Percentiles rank a stretch among this genome's conserved stretches.
phyloP scores from a whole-genome alignment of 2,888 invertebrate species.

The Stramonita haemastoma region DNA sequence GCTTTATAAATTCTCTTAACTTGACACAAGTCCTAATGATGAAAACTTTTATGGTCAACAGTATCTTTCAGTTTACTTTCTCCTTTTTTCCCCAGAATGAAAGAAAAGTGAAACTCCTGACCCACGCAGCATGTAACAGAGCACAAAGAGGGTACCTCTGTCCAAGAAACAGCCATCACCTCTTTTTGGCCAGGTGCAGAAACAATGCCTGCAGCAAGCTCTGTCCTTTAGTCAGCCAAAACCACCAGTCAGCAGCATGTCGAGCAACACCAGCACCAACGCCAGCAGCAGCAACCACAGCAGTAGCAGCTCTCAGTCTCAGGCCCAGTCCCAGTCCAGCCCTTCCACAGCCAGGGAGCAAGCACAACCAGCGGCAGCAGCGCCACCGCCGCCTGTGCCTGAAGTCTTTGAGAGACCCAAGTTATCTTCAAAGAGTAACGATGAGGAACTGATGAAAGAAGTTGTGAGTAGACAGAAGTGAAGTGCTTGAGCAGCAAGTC shows the following conservation, averaged over 20 bases:
- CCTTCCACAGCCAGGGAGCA: slow-evolving; percentile 12
- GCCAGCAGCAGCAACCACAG: slow-evolving; percentile 20
- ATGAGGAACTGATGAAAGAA: slow-evolving; percentile 65
- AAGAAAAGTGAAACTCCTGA: not conserved
- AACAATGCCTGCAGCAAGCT: not conserved
- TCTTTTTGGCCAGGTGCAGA: too few species aligned
- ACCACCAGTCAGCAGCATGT: not conserved
- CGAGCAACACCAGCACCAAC: slow-evolving; percentile 7
- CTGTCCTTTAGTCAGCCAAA: not conserved
- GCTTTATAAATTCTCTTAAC: too few species aligned
- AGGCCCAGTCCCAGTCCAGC: not conserved
- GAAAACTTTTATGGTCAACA: not conserved
- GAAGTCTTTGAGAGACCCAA: slow-evolving; percentile 42
- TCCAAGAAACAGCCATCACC: not conserved
- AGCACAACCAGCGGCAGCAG: not conserved
- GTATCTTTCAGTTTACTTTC: not conserved
- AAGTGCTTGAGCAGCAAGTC: too few species aligned
- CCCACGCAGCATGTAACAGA: not conserved
- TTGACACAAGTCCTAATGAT: too few species aligned
- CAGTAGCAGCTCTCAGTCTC: not conserved
- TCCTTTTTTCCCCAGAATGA: not conserved
- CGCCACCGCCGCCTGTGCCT: slow-evolving; percentile 15
- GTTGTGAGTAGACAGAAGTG: slow-evolving; percentile 51
- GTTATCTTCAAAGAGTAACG: slow-evolving; percentile 57
- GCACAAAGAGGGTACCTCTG: not conserved